phyloP scores from a whole-genome alignment of 1,140 invertebrate genomes.

The Asobara japonica region DNA sequence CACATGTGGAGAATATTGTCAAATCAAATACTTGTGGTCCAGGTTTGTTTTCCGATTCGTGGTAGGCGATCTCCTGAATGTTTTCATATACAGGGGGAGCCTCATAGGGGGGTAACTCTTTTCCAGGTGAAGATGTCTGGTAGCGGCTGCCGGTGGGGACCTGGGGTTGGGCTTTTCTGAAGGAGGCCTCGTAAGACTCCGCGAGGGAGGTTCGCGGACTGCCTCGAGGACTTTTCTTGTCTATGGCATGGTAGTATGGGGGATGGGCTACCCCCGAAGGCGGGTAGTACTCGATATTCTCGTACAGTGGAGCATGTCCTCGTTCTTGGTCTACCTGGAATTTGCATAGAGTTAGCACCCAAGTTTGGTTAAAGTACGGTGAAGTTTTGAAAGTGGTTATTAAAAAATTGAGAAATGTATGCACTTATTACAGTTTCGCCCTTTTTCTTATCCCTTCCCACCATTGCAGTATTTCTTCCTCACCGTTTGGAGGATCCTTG shows the following conservation, averaged over 20 bases:
- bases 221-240: conserved; percentile 57
- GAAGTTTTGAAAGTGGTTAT: no score
- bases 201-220: conserved; percentile 61
- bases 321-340: conserved; percentile 22
- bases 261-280: conserved; percentile 65
- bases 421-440: no score
- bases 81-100: conserved; percentile 79
- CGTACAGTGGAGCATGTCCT: conserved; percentile 74
- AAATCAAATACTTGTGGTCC: no score
- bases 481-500: no score
- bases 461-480: no score
- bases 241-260: conserved; percentile 72
- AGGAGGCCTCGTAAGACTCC: conserved; percentile 68
- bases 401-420: no score
- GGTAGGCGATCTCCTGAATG: conserved; percentile 70
- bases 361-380: no score
- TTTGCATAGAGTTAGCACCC: no score
- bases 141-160: conserved; percentile 73
- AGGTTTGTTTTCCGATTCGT: conserved; percentile 61
- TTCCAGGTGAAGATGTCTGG: conserved; percentile 58
- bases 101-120: conserved; percentile 68
- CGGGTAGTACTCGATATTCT: conserved; percentile 83
- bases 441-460: no score
- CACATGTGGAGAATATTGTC: no score
- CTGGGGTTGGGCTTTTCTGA: conserved; percentile 75